A percentile compares a stretch with the other conserved stretches of the same genome.
These are phyloP conservation scores for Hestina assimilis DNA, from an alignment of 1,140 invertebrate species.

Conservation along the genomic window DNA sequence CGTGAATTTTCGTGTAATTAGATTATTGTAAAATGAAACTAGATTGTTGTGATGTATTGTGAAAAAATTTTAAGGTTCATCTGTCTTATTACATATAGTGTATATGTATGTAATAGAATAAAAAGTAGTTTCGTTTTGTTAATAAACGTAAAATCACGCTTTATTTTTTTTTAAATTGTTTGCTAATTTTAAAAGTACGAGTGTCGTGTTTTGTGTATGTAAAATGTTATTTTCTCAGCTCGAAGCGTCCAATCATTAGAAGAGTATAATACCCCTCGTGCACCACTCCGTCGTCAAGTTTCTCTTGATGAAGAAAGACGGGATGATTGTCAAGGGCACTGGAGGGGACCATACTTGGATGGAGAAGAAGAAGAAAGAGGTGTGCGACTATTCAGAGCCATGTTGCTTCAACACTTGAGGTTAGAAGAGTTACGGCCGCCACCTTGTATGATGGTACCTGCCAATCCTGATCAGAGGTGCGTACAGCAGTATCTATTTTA, in stretches of 20 bases:
- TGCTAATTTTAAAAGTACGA: too few relatives aligned
- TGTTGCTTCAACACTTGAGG: slow-evolving; percentile 64
- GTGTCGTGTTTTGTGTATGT: too few relatives aligned
- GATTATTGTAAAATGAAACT: too few relatives aligned
- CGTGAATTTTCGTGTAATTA: neutral
- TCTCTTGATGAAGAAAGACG: slow-evolving; percentile 66
- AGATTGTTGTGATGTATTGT: too few relatives aligned
- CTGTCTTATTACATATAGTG: too few relatives aligned
- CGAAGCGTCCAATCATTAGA: slow-evolving; percentile 65
- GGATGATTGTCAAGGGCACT: slow-evolving; percentile 69
- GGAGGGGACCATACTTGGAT: slow-evolving; percentile 56
- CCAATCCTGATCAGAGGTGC: slow-evolving; percentile 61
- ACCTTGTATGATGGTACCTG: slow-evolving; percentile 54
- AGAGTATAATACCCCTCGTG: slow-evolving; percentile 62
- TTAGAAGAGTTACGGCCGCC: slow-evolving; percentile 62
- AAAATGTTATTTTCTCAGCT: too few relatives aligned
- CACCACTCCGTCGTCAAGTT: slow-evolving; percentile 60
- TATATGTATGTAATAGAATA: neutral
- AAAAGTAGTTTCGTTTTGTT: too few relatives aligned
- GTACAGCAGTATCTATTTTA: neutral
- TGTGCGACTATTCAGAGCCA: slow-evolving; percentile 61
- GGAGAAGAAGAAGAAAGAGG: slow-evolving; percentile 67
- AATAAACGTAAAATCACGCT: too few relatives aligned
- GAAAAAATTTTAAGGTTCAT: too few relatives aligned
- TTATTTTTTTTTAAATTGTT: too few relatives aligned